Evolutionary conservation across 2,797 vertebrate genomes (phyloP).

Genomic region (Mus spretus): DNA sequence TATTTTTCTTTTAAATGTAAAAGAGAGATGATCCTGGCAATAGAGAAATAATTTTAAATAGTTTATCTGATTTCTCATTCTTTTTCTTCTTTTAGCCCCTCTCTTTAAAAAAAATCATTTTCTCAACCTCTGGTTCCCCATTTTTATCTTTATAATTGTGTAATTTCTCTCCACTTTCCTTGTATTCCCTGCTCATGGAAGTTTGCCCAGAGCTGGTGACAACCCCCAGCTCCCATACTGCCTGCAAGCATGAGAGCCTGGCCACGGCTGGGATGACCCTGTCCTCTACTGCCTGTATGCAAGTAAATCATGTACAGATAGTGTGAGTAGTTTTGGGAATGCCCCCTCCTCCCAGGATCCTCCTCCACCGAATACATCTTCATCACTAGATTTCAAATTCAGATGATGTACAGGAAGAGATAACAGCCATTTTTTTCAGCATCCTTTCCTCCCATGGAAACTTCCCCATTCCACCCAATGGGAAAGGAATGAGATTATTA

Average conservation of each 20-base stretch:
- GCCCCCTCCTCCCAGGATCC: not conserved
- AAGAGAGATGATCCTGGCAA: not conserved
- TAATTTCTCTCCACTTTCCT: not conserved
- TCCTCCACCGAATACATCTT: constrained; percentile 59
- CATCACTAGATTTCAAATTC: constrained; percentile 66
- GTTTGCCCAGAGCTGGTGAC: constrained; percentile 8
- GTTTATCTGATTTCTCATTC: not conserved
- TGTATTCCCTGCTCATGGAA: constrained; percentile 3
- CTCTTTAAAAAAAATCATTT: not conserved
- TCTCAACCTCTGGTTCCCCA: not conserved
- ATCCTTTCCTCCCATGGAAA: not conserved
- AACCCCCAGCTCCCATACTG: not conserved
- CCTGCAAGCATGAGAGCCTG: not conserved
- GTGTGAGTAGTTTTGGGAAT: constrained; percentile 54
- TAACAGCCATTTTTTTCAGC: not conserved
- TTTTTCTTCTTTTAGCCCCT: not conserved
- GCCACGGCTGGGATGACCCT: not conserved
- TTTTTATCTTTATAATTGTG: not conserved
- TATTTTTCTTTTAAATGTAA: not conserved
- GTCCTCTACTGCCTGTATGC: not conserved
- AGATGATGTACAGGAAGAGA: constrained; percentile 62
- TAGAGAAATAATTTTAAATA: constrained; percentile 26
- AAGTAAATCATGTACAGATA: constrained; percentile 58
- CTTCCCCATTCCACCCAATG: constrained; percentile 33
- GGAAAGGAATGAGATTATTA: constrained; percentile 69